phyloP scores from a whole-genome alignment of 1,140 invertebrate species.

The Sitophilus oryzae region DNA sequence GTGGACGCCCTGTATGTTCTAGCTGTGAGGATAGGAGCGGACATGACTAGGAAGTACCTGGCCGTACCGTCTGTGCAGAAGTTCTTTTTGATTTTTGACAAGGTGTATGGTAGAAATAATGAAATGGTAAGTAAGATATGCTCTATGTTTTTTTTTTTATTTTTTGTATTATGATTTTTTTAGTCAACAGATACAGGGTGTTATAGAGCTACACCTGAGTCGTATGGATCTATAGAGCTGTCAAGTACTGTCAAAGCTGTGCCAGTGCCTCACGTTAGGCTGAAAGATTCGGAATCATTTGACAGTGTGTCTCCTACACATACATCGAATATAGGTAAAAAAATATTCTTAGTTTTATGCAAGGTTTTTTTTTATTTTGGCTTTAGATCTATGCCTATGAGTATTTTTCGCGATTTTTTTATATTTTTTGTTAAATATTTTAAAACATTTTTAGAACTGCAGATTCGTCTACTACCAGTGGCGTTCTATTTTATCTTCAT shows the following conservation, averaged over 20 bases:
- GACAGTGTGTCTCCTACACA: conserved; percentile 51
- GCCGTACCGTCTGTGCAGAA: conserved; percentile 63
- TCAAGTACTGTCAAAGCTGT: conserved; percentile 47
- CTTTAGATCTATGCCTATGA: too few relatives aligned
- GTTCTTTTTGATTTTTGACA: conserved; percentile 85
- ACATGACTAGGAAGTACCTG: conserved; percentile 75
- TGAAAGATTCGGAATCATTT: conserved; percentile 39
- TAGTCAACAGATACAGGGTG: conserved; percentile 1
- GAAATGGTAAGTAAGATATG: conserved; percentile 10
- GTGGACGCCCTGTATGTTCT: conserved; percentile 74
- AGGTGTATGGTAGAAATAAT: conserved; percentile 42
- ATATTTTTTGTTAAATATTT: too few relatives aligned
- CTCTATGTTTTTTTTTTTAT: too few relatives aligned
- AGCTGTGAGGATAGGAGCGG: conserved; percentile 72
- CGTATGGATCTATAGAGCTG: conserved; percentile 39
- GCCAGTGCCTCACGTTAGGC: conserved; percentile 34
- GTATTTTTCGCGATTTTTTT: too few relatives aligned
- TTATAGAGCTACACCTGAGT: background rate
- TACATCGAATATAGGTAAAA: conserved; percentile 1
- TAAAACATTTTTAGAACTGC: too few relatives aligned
- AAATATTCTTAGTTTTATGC: background rate
- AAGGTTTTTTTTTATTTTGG: too few relatives aligned
- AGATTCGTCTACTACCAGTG: too few relatives aligned
- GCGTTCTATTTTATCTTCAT: too few relatives aligned
- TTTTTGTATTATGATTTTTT: too few relatives aligned